These are phyloP conservation scores for Emydoidea blandingii DNA, from an alignment of 2,797 vertebrate genomes.

Conservation along the genomic window DNA sequence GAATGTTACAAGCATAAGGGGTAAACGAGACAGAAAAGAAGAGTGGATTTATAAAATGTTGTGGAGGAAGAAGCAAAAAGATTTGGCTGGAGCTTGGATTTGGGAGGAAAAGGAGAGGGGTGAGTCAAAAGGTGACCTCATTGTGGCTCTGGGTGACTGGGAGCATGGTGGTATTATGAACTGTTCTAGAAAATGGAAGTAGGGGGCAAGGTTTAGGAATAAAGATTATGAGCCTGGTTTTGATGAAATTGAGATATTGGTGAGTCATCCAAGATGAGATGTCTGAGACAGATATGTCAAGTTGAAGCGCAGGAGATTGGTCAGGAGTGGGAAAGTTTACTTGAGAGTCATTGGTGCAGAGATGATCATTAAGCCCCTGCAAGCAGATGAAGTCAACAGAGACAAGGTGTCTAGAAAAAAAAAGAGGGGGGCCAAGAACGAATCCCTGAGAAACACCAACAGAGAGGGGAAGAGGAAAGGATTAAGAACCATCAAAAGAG, in stretches of 20 bases:
- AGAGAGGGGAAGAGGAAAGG: background rate
- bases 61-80: background rate
- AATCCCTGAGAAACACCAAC: background rate
- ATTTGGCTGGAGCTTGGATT: background rate
- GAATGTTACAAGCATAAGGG: background rate
- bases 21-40: background rate
- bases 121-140: slow-evolving; percentile 1
- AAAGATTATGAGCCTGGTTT: background rate
- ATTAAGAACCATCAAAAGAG: background rate
- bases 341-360: background rate
- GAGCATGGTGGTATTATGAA: background rate
- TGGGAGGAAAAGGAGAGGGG: background rate
- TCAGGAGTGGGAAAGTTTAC: background rate
- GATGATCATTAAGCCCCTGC: background rate
- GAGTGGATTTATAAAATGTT: background rate
- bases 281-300: background rate
- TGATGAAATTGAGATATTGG: background rate
- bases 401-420: background rate
- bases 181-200: background rate
- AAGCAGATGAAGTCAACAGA: background rate
- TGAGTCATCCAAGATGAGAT: background rate
- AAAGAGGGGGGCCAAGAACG: fast-evolving
- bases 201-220: background rate
- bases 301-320: background rate
- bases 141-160: background rate